Percentiles rank a stretch among this genome's conserved stretches.
Evolutionary conservation across 2,888 invertebrate species (phyloP).

Genomic region (Pilophorus perplexus): DNA sequence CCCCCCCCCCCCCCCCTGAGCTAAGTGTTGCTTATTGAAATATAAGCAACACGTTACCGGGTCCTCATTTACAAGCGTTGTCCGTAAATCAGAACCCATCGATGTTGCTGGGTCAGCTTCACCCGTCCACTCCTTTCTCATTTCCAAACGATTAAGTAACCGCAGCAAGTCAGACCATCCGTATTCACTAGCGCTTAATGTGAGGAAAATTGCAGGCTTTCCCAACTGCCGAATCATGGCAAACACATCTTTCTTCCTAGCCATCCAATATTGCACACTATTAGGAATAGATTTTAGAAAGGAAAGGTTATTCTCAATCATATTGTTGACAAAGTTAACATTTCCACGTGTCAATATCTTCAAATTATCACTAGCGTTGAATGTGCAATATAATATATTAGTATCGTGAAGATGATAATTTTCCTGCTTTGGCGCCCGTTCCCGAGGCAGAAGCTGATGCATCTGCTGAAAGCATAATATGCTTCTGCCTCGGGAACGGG

Average conservation of each 20-base stretch:
- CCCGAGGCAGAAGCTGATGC: neutral
- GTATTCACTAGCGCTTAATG: neutral
- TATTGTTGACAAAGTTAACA: no score
- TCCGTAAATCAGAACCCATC: neutral
- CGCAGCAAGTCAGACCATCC: neutral
- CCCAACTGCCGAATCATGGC: slow-evolving; percentile 1
- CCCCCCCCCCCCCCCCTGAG: no score
- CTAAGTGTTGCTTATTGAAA: no score
- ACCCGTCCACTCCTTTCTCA: no score
- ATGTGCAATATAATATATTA: no score
- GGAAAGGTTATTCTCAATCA: neutral
- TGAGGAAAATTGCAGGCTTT: neutral
- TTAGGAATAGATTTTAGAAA: slow-evolving; percentile 1
- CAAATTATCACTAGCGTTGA: no score
- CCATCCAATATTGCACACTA: neutral
- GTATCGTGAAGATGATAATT: neutral
- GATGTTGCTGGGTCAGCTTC: no score
- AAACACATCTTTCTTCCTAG: neutral
- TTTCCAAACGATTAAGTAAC: no score
- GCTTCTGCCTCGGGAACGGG: neutral
- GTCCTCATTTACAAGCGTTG: neutral
- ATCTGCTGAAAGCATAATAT: no score
- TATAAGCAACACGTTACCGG: neutral
- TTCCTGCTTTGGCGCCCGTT: neutral
- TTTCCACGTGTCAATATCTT: no score